A percentile compares a stretch with the other conserved stretches of the same genome.
Evolutionary conservation across 2,797 vertebrate species (phyloP).

Genomic region (Poecilia wingei): DNA sequence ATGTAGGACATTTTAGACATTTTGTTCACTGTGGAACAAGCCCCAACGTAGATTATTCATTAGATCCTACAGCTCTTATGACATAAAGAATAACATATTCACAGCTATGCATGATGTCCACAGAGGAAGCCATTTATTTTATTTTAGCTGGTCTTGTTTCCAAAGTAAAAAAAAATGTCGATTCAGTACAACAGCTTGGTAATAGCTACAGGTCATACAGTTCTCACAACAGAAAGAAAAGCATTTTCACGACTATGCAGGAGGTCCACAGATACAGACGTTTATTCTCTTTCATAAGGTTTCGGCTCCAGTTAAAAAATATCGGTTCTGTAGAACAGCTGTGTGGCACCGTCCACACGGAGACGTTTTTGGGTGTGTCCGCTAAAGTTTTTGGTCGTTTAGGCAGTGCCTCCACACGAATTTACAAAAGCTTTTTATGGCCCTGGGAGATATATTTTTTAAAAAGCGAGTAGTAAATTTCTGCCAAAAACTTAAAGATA

Average conservation of each 20-base stretch:
- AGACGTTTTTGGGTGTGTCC: too few relatives aligned
- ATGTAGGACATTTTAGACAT: not conserved
- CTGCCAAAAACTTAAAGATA: too few relatives aligned
- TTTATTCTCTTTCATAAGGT: not conserved
- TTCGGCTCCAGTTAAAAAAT: not conserved
- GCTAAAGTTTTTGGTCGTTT: not conserved
- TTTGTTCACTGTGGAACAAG: not conserved
- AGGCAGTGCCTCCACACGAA: not conserved
- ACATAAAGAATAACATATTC: not conserved
- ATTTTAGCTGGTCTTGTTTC: not conserved
- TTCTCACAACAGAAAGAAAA: not conserved
- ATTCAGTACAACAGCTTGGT: slow-evolving; percentile 2
- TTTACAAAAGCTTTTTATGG: too few relatives aligned
- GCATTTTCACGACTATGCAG: not conserved
- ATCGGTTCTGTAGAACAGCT: not conserved
- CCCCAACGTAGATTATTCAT: not conserved
- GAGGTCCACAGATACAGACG: not conserved
- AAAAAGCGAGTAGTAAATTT: too few relatives aligned
- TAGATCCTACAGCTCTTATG: too few relatives aligned
- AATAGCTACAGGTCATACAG: not conserved
- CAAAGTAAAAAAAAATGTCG: not conserved
- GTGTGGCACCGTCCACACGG: too few relatives aligned
- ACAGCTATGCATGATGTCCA: not conserved
- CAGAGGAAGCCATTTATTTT: not conserved
- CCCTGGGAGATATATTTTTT: too few relatives aligned